phyloP scores from a whole-genome alignment of 2,888 invertebrate species.

The Parapristionchus giblindavisi region DNA sequence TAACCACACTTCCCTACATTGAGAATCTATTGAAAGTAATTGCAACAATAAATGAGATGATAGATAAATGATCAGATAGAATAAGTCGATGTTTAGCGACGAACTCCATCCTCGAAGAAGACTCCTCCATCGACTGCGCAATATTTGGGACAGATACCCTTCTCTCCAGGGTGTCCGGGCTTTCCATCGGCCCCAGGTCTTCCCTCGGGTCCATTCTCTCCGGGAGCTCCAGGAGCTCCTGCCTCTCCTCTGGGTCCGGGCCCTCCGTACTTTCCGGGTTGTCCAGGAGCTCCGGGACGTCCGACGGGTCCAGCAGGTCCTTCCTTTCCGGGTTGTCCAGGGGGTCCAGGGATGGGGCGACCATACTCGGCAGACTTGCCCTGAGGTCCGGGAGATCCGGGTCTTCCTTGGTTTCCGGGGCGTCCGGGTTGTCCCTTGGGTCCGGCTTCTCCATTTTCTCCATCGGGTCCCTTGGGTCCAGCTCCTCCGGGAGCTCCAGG shows the following conservation, averaged over 20 bases:
- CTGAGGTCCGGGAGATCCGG: slow-evolving; percentile 48
- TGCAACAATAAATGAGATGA: too few species aligned
- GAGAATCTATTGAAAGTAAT: too few species aligned
- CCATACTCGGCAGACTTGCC: slow-evolving; percentile 38
- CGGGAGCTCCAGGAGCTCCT: slow-evolving; percentile 16
- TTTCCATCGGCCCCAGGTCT: slow-evolving; percentile 25
- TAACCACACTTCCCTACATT: too few species aligned
- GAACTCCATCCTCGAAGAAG: slow-evolving; percentile 40
- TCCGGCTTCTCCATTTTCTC: slow-evolving; percentile 31
- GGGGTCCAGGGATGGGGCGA: slow-evolving; percentile 38
- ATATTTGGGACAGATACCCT: slow-evolving; percentile 40
- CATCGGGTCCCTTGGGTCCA: slow-evolving; percentile 48
- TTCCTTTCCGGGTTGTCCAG: slow-evolving; percentile 36
- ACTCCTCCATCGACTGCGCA: slow-evolving; percentile 39
- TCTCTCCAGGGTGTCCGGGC: slow-evolving; percentile 30
- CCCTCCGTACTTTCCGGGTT: slow-evolving; percentile 28
- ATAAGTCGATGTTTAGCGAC: slow-evolving; percentile 32
- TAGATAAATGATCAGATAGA: too few species aligned
- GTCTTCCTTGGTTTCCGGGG: slow-evolving; percentile 48
- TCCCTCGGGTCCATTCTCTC: slow-evolving; percentile 30
- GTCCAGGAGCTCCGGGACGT: slow-evolving; percentile 35
- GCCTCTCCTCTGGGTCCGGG: slow-evolving; percentile 32
- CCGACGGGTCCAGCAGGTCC: slow-evolving; percentile 34
- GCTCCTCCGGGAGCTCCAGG: slow-evolving; percentile 48
- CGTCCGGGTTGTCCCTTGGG: slow-evolving; percentile 38